Percentiles rank a stretch among this genome's conserved stretches.
Conservation (phyloP, 2,888 invertebrate species). For the Tanypteryx hageni region DNA sequence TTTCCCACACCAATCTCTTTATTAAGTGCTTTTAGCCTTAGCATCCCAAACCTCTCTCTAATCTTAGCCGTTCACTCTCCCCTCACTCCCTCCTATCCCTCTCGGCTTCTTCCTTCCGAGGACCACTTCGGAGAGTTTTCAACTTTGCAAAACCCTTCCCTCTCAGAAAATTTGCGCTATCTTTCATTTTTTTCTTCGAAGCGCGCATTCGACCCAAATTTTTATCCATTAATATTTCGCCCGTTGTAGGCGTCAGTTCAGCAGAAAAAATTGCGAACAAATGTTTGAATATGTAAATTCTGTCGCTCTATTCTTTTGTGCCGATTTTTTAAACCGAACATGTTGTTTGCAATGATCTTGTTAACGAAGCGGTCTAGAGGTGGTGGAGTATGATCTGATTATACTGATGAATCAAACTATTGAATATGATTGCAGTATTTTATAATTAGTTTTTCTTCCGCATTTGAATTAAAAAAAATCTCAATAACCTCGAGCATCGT, state of each 20-base stretch:
- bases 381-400: not conserved
- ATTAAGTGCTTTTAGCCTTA: slow-evolving; percentile 1
- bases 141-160: not conserved
- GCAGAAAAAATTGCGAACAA: not conserved
- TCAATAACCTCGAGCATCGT: too few species aligned
- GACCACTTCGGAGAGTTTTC: not conserved
- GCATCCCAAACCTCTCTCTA: not conserved
- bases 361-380: too few species aligned
- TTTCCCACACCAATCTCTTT: not conserved
- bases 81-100: not conserved
- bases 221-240: too few species aligned
- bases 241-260: not conserved
- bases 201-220: too few species aligned
- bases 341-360: too few species aligned
- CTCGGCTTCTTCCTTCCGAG: not conserved
- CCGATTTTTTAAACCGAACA: not conserved
- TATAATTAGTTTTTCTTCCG: too few species aligned
- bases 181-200: too few species aligned
- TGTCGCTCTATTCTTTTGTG: too few species aligned
- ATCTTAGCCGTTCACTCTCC: not conserved
- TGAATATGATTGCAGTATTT: too few species aligned
- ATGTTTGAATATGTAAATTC: not conserved
- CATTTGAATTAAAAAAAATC: too few species aligned
- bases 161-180: not conserved
- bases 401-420: not conserved